Evolutionary conservation across 2,113 vertebrate genomes (phyloP), one percentile per base, ranked within the genome.

Genomic region (Raphicerus campestris): DNA sequence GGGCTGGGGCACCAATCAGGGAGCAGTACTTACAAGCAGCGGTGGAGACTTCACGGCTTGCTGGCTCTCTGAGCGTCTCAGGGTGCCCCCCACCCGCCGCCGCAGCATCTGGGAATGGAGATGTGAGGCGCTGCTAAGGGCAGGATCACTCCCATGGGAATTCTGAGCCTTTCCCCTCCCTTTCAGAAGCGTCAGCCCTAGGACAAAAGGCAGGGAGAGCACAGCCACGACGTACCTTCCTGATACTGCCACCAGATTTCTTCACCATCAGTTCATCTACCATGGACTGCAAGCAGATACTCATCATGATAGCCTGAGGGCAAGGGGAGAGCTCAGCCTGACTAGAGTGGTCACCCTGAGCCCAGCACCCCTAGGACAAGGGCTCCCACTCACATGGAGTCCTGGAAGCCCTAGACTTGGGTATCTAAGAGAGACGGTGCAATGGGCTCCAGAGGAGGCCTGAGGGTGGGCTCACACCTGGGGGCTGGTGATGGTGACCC

Each of bases 241-340:
- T 99, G 96, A 99, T 99, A 97, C 99, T 99, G 97, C 99, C 99
- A 1, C 99, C 99, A 0, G 99, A 99, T 96, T 99, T 99, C 97
- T 99, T 99, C 97, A 99, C 99, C 99, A 99, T 99, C 94, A 99
- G 98, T 95, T 99, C 99, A 17, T 99, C 99, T 83, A 99, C 99
- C 99, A 99, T 99, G 47, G 99, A 99, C 98, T 99, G 99, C 70
- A 99, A 98, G 97, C 99, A 99, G 98, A 99, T 99, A 92, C 99
- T 99, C 99, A 99, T 99, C 99, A 99, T 99, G 97, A 99, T 99
- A 4, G 99, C 99, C 99, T 99, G 95, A 84, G 98, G 56, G 47
- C 6, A 53, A 85, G n/a, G 53, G 14, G 78, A 95, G 24, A 96
- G n/a, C 82, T 95, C 93, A n/a, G 73, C 1, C 32, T 93, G 53